Evolutionary conservation across 2,797 vertebrate genomes (phyloP).

Genomic region (Eospalax fontanierii): DNA sequence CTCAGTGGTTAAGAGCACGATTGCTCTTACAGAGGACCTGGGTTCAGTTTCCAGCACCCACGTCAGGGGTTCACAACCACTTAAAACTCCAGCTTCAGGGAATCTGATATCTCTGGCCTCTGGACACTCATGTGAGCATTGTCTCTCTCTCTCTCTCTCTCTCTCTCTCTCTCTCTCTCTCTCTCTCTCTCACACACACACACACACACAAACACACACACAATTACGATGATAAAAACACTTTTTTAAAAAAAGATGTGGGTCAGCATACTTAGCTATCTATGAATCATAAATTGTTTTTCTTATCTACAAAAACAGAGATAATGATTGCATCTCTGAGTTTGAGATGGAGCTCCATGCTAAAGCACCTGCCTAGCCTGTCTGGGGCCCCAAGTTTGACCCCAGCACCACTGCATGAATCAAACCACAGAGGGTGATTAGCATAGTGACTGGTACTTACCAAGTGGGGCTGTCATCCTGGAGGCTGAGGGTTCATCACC

Average conservation of each 20-base stretch:
- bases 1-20: background rate
- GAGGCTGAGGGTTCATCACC: background rate
- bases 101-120: no score
- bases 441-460: background rate
- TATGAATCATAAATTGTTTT: background rate
- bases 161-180: no score
- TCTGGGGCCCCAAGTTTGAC: background rate
- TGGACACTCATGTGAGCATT: no score
- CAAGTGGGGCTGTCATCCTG: background rate
- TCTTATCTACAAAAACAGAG: background rate
- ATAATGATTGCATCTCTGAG: background rate
- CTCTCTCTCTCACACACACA: no score
- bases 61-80: background rate
- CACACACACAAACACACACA: no score
- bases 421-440: background rate
- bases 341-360: background rate
- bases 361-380: background rate
- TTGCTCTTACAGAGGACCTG: background rate
- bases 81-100: no score
- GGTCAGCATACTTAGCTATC: background rate
- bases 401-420: background rate
- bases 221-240: no score
- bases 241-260: background rate
- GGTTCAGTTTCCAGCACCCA: background rate
- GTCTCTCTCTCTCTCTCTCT: no score